Evolutionary conservation across 1,140 invertebrate species (phyloP), one percentile per base, ranked within the genome.

Genomic region (Colletes gigas): DNA sequence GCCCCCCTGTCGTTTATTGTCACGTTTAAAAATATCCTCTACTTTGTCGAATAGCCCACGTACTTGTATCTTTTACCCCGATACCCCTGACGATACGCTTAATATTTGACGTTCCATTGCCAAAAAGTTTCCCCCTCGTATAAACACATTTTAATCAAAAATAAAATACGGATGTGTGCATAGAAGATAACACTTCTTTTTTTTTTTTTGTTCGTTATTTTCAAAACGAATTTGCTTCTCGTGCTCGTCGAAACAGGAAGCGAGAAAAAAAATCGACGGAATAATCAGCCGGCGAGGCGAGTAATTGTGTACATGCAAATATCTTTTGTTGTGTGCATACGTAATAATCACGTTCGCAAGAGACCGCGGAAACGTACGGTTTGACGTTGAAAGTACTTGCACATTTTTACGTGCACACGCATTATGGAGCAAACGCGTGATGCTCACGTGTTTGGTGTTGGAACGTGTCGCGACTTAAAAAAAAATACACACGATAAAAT

Each of bases 401-500:
- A 55, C 39, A 19, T 72, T 78, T 70, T 30, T 9, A 54, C 69
- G 50, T 62, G 50, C 15, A 39, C 50, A 39, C 50, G n/a, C 19
- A 44, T 59, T 69, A 44, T 39, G 17, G 21, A 8, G 3, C 4
- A 10, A 50, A 65, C 5, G 70, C 69, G 69, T 79, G 77, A 79
- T 65, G 8, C 17, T 79, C 77, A 79, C 77, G 77, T 79, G 77
- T 79, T 19, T 57, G 10, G 60, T n/a, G 59, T 79, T 65, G 9
- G 65, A 66, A 0, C 7, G 39, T 65, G 70, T 73, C 60, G 15
- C 62, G n/a, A n/a, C 6, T 14, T 9, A 19, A 14, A 0, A 63
- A 41, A 19, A 15, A 17, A 30, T 30, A 30, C 30, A 2, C 0
- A 52, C 72, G 69, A 79, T 79, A 79, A 73, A 60, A 65, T 19